Evolutionary conservation across 2,113 vertebrate species (phyloP).

Genomic region (Hypanus sabinus): DNA sequence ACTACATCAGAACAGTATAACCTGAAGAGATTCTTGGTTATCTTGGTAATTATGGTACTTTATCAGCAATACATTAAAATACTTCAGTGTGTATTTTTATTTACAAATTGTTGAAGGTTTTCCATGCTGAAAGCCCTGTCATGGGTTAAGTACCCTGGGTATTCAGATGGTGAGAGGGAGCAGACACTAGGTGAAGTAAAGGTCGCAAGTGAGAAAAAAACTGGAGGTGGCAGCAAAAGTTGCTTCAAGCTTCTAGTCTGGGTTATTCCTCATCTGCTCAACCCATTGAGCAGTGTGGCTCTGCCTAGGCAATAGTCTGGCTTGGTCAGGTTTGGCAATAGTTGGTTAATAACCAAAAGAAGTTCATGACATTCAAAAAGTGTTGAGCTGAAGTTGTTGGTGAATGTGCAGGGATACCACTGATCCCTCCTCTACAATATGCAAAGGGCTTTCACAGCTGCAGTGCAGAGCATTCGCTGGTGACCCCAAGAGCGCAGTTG

Average conservation of each 20-base stretch:
- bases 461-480: background rate
- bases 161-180: background rate
- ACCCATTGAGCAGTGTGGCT: too few species aligned
- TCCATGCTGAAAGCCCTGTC: background rate
- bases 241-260: background rate
- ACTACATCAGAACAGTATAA: background rate
- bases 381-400: background rate
- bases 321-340: background rate
- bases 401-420: background rate
- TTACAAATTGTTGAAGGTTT: background rate
- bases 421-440: background rate
- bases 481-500: background rate
- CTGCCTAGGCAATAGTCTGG: background rate
- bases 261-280: background rate
- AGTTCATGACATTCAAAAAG: too few species aligned
- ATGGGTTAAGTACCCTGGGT: background rate
- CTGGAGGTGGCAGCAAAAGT: background rate
- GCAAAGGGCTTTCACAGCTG: background rate
- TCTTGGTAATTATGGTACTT: background rate
- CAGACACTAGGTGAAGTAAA: background rate
- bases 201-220: background rate
- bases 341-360: background rate
- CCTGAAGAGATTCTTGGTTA: background rate
- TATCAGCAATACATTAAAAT: background rate
- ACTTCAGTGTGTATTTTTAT: background rate